phyloP scores from a whole-genome alignment of 2,888 invertebrate genomes.

The Rambutsinella grinnellia region DNA sequence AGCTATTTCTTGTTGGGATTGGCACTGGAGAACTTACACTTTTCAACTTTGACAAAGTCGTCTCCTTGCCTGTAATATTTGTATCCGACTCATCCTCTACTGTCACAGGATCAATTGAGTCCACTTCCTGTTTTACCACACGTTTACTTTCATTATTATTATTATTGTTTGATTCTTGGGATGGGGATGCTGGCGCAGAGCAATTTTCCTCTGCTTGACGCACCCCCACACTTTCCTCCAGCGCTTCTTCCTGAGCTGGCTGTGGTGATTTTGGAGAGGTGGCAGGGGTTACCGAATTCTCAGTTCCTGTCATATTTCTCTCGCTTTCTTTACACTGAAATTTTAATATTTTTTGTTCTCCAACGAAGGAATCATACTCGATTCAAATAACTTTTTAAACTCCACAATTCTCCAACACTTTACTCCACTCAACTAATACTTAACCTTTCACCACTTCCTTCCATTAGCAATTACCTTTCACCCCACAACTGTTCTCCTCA shows the following conservation, averaged over 20 bases:
- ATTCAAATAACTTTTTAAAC: neutral
- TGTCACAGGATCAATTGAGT: constrained; percentile 10
- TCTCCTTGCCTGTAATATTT: neutral
- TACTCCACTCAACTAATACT: neutral
- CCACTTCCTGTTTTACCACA: neutral
- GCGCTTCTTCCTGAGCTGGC: neutral
- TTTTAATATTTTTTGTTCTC: neutral
- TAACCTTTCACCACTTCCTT: no score
- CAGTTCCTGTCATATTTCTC: constrained; percentile 7
- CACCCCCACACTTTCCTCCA: neutral
- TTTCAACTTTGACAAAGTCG: neutral
- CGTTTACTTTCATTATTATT: constrained; percentile 16
- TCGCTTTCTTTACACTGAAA: neutral
- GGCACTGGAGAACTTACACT: neutral
- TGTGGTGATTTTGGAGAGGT: neutral
- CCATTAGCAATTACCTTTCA: no score
- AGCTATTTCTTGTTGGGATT: neutral
- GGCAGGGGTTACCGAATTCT: neutral
- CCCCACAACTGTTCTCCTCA: neutral
- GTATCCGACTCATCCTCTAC: neutral
- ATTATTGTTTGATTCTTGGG: constrained; percentile 11
- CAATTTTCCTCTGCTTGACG: neutral
- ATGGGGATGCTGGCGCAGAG: neutral
- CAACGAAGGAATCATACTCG: no score
- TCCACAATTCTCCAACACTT: neutral